A percentile compares a stretch with the other conserved stretches of the same genome.
phyloP scores from a whole-genome alignment of 2,888 invertebrate species.

The Merodon equestris region DNA sequence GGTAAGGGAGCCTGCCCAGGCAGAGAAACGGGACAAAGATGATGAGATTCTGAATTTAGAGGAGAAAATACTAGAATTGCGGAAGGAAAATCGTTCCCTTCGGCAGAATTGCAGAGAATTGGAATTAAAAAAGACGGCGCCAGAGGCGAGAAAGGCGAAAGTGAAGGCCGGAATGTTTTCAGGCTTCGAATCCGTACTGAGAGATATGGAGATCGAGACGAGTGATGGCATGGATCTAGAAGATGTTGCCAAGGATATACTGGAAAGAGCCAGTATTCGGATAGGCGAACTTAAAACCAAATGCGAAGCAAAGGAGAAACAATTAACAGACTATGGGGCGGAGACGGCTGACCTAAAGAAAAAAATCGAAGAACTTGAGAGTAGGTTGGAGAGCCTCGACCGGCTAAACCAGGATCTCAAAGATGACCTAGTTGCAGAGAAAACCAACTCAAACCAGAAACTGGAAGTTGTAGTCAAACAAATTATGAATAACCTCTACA shows the following conservation, averaged over 20 bases:
- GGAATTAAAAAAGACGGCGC: constrained; percentile 1
- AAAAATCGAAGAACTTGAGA: constrained; percentile 3
- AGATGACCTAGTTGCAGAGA: background rate
- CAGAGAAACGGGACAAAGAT: constrained; percentile 62
- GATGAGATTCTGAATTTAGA: constrained; percentile 75
- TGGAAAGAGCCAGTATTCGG: constrained; percentile 31
- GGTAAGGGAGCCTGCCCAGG: constrained; percentile 13
- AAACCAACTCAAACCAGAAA: constrained; percentile 6
- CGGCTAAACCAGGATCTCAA: constrained; percentile 11
- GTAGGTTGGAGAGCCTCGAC: background rate
- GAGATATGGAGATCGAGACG: constrained; percentile 1
- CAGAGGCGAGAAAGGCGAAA: constrained; percentile 29
- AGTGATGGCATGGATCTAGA: constrained; percentile 48
- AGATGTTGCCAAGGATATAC: constrained; percentile 15
- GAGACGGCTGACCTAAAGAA: background rate
- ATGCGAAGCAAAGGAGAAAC: constrained; percentile 13
- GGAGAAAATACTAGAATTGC: constrained; percentile 76
- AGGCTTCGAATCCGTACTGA: constrained; percentile 15
- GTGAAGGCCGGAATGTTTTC: constrained; percentile 19
- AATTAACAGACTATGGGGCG: background rate
- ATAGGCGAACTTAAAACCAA: constrained; percentile 24
- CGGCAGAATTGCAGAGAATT: constrained; percentile 70
- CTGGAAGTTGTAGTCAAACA: constrained; percentile 66
- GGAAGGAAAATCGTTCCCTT: constrained; percentile 75
- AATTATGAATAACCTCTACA: constrained; percentile 74